Evolutionary conservation across 2,888 invertebrate species (phyloP).

Genomic region (Rhamphomyia laevipes): DNA sequence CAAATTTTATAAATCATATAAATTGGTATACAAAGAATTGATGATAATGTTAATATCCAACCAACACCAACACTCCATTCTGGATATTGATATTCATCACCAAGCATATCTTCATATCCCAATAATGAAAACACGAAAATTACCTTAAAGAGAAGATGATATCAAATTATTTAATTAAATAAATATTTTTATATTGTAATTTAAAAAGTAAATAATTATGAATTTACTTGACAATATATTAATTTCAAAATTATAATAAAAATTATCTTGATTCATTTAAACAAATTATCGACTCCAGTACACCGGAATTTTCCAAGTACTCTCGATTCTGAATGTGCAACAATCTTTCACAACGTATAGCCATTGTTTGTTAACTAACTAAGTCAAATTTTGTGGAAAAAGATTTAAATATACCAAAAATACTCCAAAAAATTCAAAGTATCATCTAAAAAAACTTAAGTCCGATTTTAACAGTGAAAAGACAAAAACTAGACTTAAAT

Average conservation of each 20-base stretch:
- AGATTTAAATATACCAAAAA: too few relatives aligned
- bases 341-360: too few relatives aligned
- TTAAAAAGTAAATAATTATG: neutral
- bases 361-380: too few relatives aligned
- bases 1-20: slow-evolving; percentile 69
- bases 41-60: slow-evolving; percentile 72
- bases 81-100: slow-evolving; percentile 61
- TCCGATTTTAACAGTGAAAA: too few relatives aligned
- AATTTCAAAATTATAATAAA: neutral
- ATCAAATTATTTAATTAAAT: neutral
- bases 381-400: too few relatives aligned
- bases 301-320: too few relatives aligned
- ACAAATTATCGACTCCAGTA: too few relatives aligned
- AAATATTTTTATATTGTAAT: neutral
- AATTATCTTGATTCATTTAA: too few relatives aligned
- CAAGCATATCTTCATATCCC: slow-evolving; percentile 69
- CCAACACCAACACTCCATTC: slow-evolving; percentile 71
- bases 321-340: too few relatives aligned
- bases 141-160: slow-evolving; percentile 38
- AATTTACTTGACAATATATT: neutral
- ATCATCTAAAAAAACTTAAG: too few relatives aligned
- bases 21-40: slow-evolving; percentile 72
- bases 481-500: too few relatives aligned
- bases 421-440: too few relatives aligned
- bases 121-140: slow-evolving; percentile 75